Evolutionary conservation across 2,797 vertebrate species (phyloP).

Genomic region (Parotocinclus haroldoi): DNA sequence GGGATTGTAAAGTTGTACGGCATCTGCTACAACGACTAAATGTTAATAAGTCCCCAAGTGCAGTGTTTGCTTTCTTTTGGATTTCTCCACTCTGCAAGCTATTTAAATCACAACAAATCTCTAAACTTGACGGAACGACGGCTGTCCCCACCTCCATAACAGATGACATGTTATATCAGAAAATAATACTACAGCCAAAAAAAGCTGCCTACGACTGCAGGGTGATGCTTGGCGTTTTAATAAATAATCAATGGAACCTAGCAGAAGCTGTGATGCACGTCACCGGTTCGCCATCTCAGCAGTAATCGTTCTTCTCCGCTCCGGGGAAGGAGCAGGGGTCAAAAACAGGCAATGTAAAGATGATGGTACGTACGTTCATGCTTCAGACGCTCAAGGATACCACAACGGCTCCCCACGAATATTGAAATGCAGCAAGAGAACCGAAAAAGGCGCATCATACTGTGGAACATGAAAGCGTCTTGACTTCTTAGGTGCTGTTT

Average conservation of each 20-base stretch:
- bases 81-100: no score
- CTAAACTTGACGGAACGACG: no score
- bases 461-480: conserved; percentile 19
- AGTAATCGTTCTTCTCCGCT: neutral
- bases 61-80: no score
- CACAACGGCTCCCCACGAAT: no score
- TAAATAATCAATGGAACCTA: conserved; percentile 24
- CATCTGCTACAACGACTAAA: no score
- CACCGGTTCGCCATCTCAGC: conserved; percentile 16
- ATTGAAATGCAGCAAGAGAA: no score
- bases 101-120: no score
- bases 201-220: conserved; percentile 1
- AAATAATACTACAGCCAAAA: neutral
- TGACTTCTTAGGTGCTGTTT: conserved; percentile 35
- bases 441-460: conserved; percentile 21
- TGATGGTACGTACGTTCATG: neutral
- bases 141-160: no score
- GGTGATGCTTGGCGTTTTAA: conserved; percentile 22
- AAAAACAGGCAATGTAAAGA: conserved; percentile 8
- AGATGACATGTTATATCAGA: no score
- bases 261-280: conserved; percentile 20
- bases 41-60: no score
- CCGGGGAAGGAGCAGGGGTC: neutral
- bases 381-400: no score
- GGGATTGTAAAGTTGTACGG: no score